Evolutionary conservation across 2,797 vertebrate species (phyloP).

Genomic region (Hoplostethus atlanticus): DNA sequence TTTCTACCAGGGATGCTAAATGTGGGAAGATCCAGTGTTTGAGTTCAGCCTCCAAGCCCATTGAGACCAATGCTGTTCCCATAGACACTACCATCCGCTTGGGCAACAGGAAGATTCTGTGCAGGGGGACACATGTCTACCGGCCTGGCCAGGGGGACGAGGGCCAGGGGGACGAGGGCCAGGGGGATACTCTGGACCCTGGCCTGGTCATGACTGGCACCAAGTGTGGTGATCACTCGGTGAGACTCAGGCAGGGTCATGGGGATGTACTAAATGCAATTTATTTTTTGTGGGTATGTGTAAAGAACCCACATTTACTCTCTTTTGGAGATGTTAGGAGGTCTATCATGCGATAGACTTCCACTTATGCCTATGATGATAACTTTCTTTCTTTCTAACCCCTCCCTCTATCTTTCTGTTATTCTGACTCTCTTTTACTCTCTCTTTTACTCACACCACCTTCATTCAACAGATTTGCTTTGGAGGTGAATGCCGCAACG

Average conservation of each 20-base stretch:
- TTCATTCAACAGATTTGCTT: conserved; percentile 91
- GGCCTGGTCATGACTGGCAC: conserved; percentile 97
- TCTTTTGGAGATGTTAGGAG: not conserved
- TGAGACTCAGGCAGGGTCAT: conserved; percentile 69
- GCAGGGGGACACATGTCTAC: conserved; percentile 95
- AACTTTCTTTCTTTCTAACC: not conserved
- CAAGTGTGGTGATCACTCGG: conserved; percentile 92
- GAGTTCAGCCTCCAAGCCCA: conserved; percentile 87
- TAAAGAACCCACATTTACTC: not conserved
- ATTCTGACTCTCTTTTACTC: conserved; percentile 2
- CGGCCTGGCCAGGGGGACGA: conserved; percentile 81
- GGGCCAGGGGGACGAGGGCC: conserved; percentile 83
- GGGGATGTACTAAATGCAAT: not conserved
- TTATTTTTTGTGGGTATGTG: not conserved
- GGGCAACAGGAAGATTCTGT: conserved; percentile 80
- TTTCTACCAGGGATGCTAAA: conserved; percentile 88
- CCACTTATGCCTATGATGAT: not conserved
- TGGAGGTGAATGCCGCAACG: conserved; percentile 93
- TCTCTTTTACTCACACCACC: conserved; percentile 9
- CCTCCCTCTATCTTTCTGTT: not conserved
- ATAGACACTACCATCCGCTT: conserved; percentile 90
- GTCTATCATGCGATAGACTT: not conserved
- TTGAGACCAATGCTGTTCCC: conserved; percentile 90
- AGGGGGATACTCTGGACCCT: conserved; percentile 93
- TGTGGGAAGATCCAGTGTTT: conserved; percentile 99